Evolutionary conservation across 2,113 vertebrate species (phyloP).

Genomic region (Pristiophorus japonicus): DNA sequence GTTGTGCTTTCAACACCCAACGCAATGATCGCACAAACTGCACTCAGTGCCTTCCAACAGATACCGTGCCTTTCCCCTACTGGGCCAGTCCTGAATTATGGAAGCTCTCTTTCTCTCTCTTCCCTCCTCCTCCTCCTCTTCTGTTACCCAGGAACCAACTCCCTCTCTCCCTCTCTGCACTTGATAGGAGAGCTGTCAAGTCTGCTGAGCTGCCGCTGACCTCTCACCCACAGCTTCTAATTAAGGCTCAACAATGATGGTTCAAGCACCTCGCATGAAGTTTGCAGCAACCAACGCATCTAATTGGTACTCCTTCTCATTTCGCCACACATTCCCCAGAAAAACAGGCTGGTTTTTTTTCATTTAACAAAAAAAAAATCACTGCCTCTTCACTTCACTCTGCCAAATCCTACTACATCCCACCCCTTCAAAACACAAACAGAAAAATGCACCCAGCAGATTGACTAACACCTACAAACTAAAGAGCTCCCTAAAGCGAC

Average conservation of each 20-base stretch:
- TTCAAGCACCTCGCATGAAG: constrained; percentile 72
- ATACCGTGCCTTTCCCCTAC: constrained; percentile 51
- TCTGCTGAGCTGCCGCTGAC: constrained; percentile 70
- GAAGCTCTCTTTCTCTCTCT: constrained; percentile 39
- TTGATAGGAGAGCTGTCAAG: constrained; percentile 71
- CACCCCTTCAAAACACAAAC: constrained; percentile 26
- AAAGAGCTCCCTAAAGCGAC: constrained; percentile 36
- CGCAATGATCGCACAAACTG: constrained; percentile 40
- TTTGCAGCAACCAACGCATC: constrained; percentile 67
- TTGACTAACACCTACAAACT: constrained; percentile 46
- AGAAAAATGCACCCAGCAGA: constrained; percentile 35
- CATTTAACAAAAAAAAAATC: constrained; percentile 45
- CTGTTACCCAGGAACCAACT: constrained; percentile 40
- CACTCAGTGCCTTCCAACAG: constrained; percentile 47
- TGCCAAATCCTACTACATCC: constrained; percentile 43
- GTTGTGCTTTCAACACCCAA: constrained; percentile 22
- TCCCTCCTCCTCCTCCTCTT: constrained; percentile 13
- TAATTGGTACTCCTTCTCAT: constrained; percentile 73
- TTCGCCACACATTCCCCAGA: constrained; percentile 55
- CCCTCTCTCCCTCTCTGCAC: constrained; percentile 46
- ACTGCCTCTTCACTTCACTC: constrained; percentile 40
- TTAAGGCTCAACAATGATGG: constrained; percentile 85
- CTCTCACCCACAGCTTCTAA: constrained; percentile 82
- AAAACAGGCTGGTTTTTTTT: constrained; percentile 50
- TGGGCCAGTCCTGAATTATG: constrained; percentile 51